These are phyloP conservation scores for Labeo calbasu DNA, from an alignment of 2,797 vertebrate genomes.

Conservation along the genomic window DNA sequence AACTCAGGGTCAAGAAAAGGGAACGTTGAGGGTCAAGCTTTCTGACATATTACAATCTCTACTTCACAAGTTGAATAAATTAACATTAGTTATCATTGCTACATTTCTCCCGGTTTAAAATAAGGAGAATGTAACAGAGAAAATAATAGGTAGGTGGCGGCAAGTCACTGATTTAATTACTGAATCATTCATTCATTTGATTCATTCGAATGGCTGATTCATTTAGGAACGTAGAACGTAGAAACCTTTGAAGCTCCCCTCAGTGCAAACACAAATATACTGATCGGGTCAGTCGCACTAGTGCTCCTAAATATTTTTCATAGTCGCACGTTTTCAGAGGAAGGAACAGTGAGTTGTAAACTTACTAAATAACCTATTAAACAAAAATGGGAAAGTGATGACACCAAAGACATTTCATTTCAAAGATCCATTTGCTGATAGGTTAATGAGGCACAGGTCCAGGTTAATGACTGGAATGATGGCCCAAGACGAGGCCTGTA, in stretches of 20 bases:
- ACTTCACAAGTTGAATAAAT: not conserved
- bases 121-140: not conserved
- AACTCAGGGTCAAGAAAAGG: slow-evolving; percentile 14
- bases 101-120: not conserved
- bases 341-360: not conserved
- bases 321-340: too few relatives aligned
- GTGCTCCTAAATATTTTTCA: too few relatives aligned
- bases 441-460: slow-evolving; percentile 50
- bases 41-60: slow-evolving; percentile 26
- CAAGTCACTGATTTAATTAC: too few relatives aligned
- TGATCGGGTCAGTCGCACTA: too few relatives aligned
- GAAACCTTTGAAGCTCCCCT: too few relatives aligned
- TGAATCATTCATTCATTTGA: too few relatives aligned
- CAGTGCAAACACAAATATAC: too few relatives aligned
- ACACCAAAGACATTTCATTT: slow-evolving; percentile 17
- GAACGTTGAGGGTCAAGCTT: not conserved
- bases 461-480: slow-evolving; percentile 54
- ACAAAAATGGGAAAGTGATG: not conserved
- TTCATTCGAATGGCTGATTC: too few relatives aligned
- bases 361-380: not conserved
- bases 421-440: slow-evolving; percentile 19
- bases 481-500: slow-evolving; percentile 63
- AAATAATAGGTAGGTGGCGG: not conserved
- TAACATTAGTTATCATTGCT: not conserved
- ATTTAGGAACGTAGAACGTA: too few relatives aligned